Percentiles rank a stretch among this genome's conserved stretches.
These are phyloP conservation scores for Torymus texanus DNA, from an alignment of 2,888 invertebrate genomes.

Conservation along the genomic window DNA sequence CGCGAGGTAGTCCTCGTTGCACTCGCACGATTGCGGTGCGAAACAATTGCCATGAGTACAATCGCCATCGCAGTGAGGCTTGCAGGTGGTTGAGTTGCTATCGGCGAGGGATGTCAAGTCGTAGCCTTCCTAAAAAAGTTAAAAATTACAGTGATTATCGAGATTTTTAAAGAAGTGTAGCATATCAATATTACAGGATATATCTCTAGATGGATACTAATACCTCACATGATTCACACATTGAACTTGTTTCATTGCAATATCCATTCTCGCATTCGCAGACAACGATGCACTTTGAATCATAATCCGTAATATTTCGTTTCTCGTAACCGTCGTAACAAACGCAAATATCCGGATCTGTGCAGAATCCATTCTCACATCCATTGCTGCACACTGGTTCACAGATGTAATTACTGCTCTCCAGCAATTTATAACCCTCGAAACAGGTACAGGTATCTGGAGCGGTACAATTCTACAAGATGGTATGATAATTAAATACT, in stretches of 20 bases:
- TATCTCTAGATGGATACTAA: too few relatives aligned
- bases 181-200: too few relatives aligned
- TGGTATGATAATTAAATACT: background rate
- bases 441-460: conserved; percentile 59
- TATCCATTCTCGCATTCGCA: conserved; percentile 69
- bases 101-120: conserved; percentile 60
- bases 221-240: conserved; percentile 50
- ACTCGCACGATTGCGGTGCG: conserved; percentile 66
- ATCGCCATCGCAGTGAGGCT: conserved; percentile 77
- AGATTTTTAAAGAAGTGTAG: too few relatives aligned
- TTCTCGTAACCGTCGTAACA: conserved; percentile 67
- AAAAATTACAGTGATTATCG: background rate
- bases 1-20: conserved; percentile 62
- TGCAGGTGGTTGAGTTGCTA: conserved; percentile 75
- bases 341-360: conserved; percentile 69
- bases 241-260: conserved; percentile 49
- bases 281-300: conserved; percentile 61
- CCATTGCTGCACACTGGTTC: conserved; percentile 64
- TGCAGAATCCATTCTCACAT: conserved; percentile 75
- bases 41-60: conserved; percentile 76
- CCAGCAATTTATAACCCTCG: conserved; percentile 57
- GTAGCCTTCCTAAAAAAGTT: conserved; percentile 63
- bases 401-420: conserved; percentile 55
- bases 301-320: conserved; percentile 37
- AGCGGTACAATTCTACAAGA: conserved; percentile 59